Percentiles rank a stretch among this genome's conserved stretches.
Evolutionary conservation across 1,140 invertebrate genomes (phyloP).

Genomic region (Cheumatopsyche charites): DNA sequence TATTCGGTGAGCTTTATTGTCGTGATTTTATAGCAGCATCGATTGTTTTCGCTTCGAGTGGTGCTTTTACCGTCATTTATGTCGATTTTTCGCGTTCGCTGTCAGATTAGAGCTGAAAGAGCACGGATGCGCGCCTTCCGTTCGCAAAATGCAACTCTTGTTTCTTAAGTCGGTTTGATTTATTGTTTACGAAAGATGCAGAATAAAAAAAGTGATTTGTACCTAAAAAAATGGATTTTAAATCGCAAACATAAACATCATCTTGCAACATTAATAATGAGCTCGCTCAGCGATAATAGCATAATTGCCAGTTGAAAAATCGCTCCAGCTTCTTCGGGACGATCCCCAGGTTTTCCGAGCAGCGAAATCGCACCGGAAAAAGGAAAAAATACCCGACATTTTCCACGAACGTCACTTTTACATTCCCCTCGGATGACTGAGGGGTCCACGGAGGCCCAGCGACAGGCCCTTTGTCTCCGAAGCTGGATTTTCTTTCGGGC

Average conservation of each 20-base stretch:
- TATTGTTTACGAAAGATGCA: no score
- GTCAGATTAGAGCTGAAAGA: constrained; percentile 27
- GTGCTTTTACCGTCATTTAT: constrained; percentile 11
- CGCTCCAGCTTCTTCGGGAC: constrained; percentile 9
- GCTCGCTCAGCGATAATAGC: no score
- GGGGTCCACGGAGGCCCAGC: constrained; percentile 22
- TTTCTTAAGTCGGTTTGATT: not conserved
- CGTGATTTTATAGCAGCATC: no score
- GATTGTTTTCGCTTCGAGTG: no score
- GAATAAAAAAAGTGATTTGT: no score
- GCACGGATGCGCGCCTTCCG: constrained; percentile 1
- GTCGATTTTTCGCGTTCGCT: constrained; percentile 17
- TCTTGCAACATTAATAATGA: no score
- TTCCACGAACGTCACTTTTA: constrained; percentile 37
- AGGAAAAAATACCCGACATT: constrained; percentile 29
- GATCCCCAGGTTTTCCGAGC: constrained; percentile 3
- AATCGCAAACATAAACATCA: no score
- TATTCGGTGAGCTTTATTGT: no score
- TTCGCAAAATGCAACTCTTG: constrained; percentile 31
- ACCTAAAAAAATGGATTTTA: no score
- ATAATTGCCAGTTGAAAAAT: constrained; percentile 2
- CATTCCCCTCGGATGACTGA: constrained; percentile 31
- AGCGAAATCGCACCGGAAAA: constrained; percentile 31
- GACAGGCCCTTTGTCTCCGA: constrained; percentile 35
- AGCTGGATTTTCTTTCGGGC: no score